These are phyloP conservation scores for Pterocles orientalis DNA, from an alignment of 2,113 vertebrate genomes.

Conservation along the genomic window DNA sequence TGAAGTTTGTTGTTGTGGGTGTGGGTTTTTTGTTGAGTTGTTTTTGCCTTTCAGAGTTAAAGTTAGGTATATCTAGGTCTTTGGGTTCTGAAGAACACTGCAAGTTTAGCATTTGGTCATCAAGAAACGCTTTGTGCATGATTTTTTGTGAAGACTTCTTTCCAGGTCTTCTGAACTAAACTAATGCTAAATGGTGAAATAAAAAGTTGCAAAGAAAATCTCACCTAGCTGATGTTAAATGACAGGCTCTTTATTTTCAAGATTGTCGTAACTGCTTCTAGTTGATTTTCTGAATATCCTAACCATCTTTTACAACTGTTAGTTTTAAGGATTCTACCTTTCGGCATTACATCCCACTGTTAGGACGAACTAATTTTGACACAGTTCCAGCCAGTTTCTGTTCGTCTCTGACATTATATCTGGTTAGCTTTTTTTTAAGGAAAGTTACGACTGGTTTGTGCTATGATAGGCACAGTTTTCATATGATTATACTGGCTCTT, in stretches of 20 bases:
- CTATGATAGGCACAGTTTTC: background rate
- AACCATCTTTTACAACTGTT: background rate
- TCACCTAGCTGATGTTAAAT: background rate
- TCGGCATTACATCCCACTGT: background rate
- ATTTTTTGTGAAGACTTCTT: background rate
- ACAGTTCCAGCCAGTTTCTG: background rate
- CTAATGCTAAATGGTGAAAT: background rate
- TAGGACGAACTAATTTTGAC: background rate
- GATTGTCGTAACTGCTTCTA: background rate
- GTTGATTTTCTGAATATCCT: background rate
- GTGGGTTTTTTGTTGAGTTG: background rate
- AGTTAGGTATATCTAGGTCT: background rate
- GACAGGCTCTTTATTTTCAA: background rate
- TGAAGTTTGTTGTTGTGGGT: fast-evolving
- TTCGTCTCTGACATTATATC: background rate
- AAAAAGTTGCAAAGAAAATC: background rate
- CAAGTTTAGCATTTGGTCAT: background rate
- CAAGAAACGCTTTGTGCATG: background rate
- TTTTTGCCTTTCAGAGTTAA: background rate
- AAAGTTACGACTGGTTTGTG: background rate
- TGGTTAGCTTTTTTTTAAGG: background rate
- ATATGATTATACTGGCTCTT: background rate
- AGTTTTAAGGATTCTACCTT: background rate
- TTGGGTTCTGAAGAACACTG: background rate
- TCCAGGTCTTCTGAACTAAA: background rate